Evolutionary conservation across 2,797 vertebrate species (phyloP).

Genomic region (Centropyge bicolor): DNA sequence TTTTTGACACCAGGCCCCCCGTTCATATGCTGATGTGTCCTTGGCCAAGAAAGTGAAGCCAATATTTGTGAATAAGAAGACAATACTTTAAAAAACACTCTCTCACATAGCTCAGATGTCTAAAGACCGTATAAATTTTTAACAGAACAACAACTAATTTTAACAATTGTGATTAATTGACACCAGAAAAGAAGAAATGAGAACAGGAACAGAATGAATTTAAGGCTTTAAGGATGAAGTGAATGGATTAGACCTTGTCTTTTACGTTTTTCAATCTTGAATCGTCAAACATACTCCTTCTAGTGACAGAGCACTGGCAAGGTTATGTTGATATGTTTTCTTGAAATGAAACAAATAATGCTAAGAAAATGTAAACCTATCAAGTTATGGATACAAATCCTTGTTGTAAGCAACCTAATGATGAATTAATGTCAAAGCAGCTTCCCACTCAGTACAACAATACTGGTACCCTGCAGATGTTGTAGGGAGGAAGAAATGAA

Average conservation of each 20-base stretch:
- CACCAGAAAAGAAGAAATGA: neutral
- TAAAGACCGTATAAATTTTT: neutral
- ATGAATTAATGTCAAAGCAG: conserved; percentile 1
- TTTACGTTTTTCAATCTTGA: too few relatives aligned
- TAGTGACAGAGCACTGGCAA: neutral
- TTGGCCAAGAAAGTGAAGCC: neutral
- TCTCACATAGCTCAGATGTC: neutral
- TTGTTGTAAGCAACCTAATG: neutral
- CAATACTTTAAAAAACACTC: neutral
- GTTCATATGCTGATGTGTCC: neutral
- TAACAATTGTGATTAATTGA: neutral
- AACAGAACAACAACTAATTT: neutral
- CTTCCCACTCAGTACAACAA: neutral
- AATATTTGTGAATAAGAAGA: neutral
- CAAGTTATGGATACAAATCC: neutral
- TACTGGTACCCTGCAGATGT: neutral
- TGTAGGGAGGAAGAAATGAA: neutral
- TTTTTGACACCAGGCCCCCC: neutral
- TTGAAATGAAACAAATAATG: neutral
- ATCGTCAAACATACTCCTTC: neutral
- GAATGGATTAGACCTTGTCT: neutral
- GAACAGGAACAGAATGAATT: neutral
- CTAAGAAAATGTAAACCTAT: neutral
- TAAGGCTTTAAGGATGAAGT: too few relatives aligned
- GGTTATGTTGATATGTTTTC: neutral